Conservation (phyloP, 1,140 invertebrate species). For the Nebria ingens region DNA sequence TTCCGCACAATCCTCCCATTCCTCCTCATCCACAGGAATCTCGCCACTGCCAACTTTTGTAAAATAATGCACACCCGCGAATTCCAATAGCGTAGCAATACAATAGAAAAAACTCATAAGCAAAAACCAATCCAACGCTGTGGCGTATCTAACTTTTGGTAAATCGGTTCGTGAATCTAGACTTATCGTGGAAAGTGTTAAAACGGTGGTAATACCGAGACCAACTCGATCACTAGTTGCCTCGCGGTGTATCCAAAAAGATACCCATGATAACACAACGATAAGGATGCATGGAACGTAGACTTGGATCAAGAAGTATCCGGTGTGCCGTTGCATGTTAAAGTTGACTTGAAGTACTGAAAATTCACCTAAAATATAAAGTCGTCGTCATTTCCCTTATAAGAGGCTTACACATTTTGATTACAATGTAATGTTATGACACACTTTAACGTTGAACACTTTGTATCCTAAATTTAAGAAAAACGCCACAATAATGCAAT, state of each 20-base stretch:
- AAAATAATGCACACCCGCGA: slow-evolving; percentile 72
- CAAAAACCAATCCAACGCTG: slow-evolving; percentile 86
- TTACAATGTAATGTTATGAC: too few species aligned
- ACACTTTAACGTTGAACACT: too few species aligned
- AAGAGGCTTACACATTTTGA: too few species aligned
- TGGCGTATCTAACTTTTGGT: slow-evolving; percentile 81
- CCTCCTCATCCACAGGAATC: slow-evolving; percentile 64
- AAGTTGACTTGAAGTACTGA: slow-evolving; percentile 81
- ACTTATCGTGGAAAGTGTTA: slow-evolving; percentile 84
- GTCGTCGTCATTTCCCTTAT: too few species aligned
- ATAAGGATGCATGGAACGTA: slow-evolving; percentile 91
- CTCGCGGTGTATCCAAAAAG: slow-evolving; percentile 94
- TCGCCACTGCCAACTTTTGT: slow-evolving; percentile 68
- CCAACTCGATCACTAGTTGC: slow-evolving; percentile 67
- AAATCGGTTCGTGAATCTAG: slow-evolving; percentile 82
- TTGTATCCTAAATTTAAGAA: too few species aligned
- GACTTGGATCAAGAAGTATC: slow-evolving; percentile 90
- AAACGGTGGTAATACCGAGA: slow-evolving; percentile 78
- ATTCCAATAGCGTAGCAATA: slow-evolving; percentile 84
- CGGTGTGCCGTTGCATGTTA: slow-evolving; percentile 80
- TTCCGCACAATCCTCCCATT: slow-evolving; percentile 55
- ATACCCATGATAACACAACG: slow-evolving; percentile 91
- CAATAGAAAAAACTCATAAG: slow-evolving; percentile 90
- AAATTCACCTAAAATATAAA: slow-evolving; percentile 52
- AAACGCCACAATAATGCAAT: too few species aligned